Evolutionary conservation across 2,113 vertebrate species (phyloP), one percentile per base, ranked within the genome.

Genomic region (Gymnarchus niloticus): DNA sequence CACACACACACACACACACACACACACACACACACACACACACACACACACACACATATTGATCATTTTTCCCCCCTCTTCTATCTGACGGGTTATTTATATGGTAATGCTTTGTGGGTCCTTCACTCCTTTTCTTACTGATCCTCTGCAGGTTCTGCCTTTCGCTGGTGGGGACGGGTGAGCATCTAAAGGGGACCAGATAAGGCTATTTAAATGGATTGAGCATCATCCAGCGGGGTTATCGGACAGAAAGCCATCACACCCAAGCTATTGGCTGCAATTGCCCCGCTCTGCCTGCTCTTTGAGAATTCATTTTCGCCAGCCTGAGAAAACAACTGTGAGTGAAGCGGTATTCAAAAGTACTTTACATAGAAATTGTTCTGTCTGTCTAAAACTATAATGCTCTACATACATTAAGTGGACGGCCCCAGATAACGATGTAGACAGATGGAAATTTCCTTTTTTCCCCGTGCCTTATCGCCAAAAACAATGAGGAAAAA

Each of bases 41-140:
- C 48, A 81, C 5, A 59, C 19, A 19, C 56, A 33, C 44, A 49
- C 87, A 80, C 80, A 88, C 77, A 7, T 91, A 93, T 93, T 91
- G 92, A 92, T 92, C 49, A 9, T 89, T 82, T 56, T 54, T 56
- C 49, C n/a, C 33, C 51, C 52, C 77, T 44, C 46, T 81, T 44
- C 33, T 44, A 82, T 52, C 59, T 69, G 44, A 76, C 48, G 51
- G 61, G 77, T 86, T 86, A 86, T 86, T 86, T 86, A 81, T 86
- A 86, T 86, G 85, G 85, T 86, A 86, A 86, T 86, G 78, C 78
- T 81, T 7, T 65, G 56, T 49, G 85, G 49, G 65, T 14, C 12
- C 41, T 46, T 37, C 56, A 76, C 76, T 81, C 77, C 46, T 81
- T 86, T 86, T 86, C 78, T 28, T 61, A 86, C 78, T 86, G 54